Evolutionary conservation across 2,113 vertebrate genomes (phyloP).

Genomic region (Cynoglossus semilaevis): DNA sequence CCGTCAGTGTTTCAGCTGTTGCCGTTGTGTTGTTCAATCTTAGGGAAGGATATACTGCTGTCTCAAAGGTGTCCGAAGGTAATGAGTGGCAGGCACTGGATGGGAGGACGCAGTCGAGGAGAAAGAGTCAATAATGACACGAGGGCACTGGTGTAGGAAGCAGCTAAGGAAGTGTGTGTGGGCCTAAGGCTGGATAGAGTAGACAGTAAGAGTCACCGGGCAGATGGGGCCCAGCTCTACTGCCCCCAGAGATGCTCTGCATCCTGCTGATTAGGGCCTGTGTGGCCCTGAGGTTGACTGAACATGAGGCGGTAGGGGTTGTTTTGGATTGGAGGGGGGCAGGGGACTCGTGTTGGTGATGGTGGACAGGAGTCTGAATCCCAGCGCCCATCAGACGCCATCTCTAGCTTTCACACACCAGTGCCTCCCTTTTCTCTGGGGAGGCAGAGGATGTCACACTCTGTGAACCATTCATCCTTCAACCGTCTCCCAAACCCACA

Average conservation of each 20-base stretch:
- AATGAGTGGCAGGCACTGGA: conserved; percentile 67
- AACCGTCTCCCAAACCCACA: conserved; percentile 61
- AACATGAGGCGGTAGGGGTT: conserved; percentile 24
- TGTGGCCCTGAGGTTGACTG: conserved; percentile 61
- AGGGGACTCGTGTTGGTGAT: background rate
- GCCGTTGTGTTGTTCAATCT: conserved; percentile 23
- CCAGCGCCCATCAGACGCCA: conserved; percentile 48
- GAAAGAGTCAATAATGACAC: conserved; percentile 69
- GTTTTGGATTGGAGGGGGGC: background rate
- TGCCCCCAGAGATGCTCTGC: conserved; percentile 67
- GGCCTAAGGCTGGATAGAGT: conserved; percentile 21
- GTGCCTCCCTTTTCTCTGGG: conserved; percentile 28
- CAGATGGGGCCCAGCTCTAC: conserved; percentile 57
- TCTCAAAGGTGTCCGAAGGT: conserved; percentile 54
- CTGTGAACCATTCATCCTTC: conserved; percentile 65
- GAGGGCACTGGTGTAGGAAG: conserved; percentile 55
- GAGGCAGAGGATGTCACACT: conserved; percentile 61
- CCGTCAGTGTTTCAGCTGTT: conserved; percentile 11
- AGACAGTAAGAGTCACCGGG: conserved; percentile 60
- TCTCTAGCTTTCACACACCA: conserved; percentile 49
- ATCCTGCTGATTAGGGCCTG: conserved; percentile 77
- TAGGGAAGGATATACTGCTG: conserved; percentile 29
- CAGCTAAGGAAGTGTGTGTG: conserved; percentile 48
- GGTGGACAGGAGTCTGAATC: conserved; percentile 44
- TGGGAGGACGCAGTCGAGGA: conserved; percentile 68